A percentile compares a stretch with the other conserved stretches of the same genome.
These are phyloP conservation scores for Metaphire vulgaris DNA, from an alignment of 1,140 invertebrate genomes.

Conservation along the genomic window DNA sequence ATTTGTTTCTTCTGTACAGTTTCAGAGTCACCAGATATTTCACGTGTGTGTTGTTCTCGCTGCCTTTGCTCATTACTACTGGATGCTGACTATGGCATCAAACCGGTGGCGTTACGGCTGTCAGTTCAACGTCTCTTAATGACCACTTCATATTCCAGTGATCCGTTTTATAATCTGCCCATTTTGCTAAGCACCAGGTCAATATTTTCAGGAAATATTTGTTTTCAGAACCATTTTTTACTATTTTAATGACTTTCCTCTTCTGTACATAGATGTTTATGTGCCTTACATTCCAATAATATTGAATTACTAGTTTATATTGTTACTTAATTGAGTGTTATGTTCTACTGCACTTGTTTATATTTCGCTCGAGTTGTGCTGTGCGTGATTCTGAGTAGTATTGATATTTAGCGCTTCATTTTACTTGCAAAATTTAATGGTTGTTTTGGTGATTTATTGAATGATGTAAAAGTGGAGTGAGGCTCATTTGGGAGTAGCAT, in stretches of 20 bases:
- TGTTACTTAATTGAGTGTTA: not conserved
- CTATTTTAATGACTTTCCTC: not conserved
- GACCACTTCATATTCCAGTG: not conserved
- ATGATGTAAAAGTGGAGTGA: too few relatives aligned
- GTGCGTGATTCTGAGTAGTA: too few relatives aligned
- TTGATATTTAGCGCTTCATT: too few relatives aligned
- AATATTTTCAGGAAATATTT: too few relatives aligned
- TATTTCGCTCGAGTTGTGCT: too few relatives aligned
- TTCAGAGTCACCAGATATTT: slow-evolving; percentile 98
- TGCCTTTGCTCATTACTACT: slow-evolving; percentile 96
- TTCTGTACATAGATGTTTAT: slow-evolving; percentile 60
- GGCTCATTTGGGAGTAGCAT: too few relatives aligned
- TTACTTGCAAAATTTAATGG: too few relatives aligned
- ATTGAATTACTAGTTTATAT: not conserved
- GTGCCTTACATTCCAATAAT: slow-evolving; percentile 39
- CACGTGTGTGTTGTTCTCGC: slow-evolving; percentile 92
- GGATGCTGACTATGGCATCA: slow-evolving; percentile 95
- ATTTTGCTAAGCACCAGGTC: not conserved
- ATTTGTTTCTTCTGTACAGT: slow-evolving; percentile 57
- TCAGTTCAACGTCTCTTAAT: not conserved
- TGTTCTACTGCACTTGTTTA: too few relatives aligned
- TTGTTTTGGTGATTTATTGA: too few relatives aligned
- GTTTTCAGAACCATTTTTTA: too few relatives aligned
- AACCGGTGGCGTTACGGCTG: slow-evolving; percentile 61
- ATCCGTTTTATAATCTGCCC: not conserved